Percentiles rank a stretch among this genome's conserved stretches.
Conservation (phyloP, 2,797 vertebrate species). For the Lepilemur septentrionalis region DNA sequence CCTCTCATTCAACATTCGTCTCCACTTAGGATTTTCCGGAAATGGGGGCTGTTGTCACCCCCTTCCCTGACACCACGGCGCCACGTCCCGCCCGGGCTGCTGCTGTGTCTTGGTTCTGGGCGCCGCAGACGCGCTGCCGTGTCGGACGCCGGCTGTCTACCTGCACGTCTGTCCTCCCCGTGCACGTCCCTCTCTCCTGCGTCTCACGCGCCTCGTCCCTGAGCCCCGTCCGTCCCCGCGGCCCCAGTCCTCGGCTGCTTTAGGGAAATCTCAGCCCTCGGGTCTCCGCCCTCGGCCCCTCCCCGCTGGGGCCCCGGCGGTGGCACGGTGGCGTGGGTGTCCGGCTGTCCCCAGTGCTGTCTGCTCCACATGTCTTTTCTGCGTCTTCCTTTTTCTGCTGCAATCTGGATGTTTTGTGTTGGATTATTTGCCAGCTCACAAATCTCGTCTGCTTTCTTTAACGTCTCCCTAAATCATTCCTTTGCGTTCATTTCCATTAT, state of each 20-base stretch:
- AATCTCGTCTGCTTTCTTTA: neutral
- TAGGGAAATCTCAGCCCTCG: fast-evolving
- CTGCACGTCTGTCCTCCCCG: fast-evolving
- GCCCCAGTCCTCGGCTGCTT: fast-evolving
- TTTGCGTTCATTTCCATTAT: neutral
- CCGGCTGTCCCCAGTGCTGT: fast-evolving
- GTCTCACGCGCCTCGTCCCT: fast-evolving
- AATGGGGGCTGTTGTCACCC: too few relatives aligned
- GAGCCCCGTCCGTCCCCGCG: neutral
- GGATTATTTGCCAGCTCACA: neutral
- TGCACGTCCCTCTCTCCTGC: neutral
- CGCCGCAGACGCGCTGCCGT: fast-evolving
- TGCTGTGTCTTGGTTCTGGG: too few relatives aligned
- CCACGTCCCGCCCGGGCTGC: fast-evolving
- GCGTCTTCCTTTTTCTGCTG: neutral
- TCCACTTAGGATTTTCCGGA: neutral
- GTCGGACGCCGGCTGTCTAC: too few relatives aligned
- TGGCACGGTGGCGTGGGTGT: fast-evolving
- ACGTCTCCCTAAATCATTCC: neutral
- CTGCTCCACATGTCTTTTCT: fast-evolving
- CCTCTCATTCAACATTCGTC: neutral
- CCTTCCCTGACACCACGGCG: too few relatives aligned
- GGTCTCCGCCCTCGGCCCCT: too few relatives aligned
- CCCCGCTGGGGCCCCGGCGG: neutral
- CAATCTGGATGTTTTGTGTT: neutral